Conservation (phyloP, 35 echinoderm and acorn worm genomes). For the Stichopus chloronotus region DNA sequence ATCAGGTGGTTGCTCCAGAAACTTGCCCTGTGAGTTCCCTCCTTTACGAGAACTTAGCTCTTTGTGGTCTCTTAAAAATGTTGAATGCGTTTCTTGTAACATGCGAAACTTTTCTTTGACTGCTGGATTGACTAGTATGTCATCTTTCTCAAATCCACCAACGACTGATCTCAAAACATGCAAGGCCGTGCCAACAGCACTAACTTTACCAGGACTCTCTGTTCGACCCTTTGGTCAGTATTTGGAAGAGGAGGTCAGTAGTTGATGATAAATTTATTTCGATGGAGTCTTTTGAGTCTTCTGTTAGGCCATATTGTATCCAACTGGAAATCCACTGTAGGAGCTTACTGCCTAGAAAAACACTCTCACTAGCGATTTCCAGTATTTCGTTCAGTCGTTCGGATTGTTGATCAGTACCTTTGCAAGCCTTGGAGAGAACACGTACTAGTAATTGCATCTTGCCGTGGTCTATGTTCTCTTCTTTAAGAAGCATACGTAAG, state of each 20-base stretch:
- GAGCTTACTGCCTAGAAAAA: not conserved
- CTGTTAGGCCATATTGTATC: not conserved
- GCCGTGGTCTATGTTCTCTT: not conserved
- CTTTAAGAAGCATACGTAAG: constrained; percentile 31
- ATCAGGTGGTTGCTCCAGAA: constrained; percentile 64
- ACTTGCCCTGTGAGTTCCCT: not conserved
- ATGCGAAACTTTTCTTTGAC: not conserved
- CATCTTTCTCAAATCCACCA: not conserved
- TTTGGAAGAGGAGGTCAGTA: not conserved
- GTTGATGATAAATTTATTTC: not conserved
- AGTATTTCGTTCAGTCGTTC: not conserved
- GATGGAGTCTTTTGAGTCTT: not conserved
- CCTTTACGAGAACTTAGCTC: not conserved
- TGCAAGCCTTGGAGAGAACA: constrained; percentile 36
- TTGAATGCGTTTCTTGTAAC: not conserved
- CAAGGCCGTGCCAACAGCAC: constrained; percentile 34
- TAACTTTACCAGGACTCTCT: constrained; percentile 26
- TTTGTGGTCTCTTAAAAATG: constrained; percentile 24
- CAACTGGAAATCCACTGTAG: constrained; percentile 12
- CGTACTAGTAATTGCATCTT: constrained; percentile 19
- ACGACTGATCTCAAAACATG: constrained; percentile 49
- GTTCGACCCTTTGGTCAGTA: constrained; percentile 48
- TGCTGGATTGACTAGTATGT: not conserved
- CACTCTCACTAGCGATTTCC: not conserved
- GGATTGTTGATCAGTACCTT: constrained; percentile 22